A percentile compares a stretch with the other conserved stretches of the same genome.
phyloP scores from a whole-genome alignment of 2,113 vertebrate species.

The Lonchura striata region DNA sequence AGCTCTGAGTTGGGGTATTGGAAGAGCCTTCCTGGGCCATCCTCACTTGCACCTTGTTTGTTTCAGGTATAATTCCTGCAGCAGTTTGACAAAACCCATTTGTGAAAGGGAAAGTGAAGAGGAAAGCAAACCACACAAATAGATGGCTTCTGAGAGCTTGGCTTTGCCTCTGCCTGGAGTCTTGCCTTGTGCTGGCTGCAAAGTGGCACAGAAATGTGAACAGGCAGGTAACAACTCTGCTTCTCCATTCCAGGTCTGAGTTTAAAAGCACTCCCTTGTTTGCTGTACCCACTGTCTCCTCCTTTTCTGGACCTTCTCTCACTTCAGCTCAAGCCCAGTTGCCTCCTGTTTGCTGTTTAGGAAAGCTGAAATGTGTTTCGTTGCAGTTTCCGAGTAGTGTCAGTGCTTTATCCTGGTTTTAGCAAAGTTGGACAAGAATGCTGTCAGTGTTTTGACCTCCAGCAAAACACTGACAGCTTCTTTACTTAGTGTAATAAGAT shows the following conservation, averaged over 20 bases:
- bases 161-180: background rate
- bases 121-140: background rate
- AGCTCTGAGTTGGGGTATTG: background rate
- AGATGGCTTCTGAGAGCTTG: background rate
- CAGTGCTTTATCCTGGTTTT: background rate
- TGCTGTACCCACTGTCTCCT: background rate
- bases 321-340: background rate
- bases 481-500: background rate
- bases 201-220: background rate
- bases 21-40: background rate
- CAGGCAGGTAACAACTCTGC: background rate
- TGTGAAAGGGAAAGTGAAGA: background rate
- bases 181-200: background rate
- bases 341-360: background rate
- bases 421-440: background rate
- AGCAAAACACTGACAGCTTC: background rate
- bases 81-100: background rate
- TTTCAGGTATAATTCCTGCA: background rate
- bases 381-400: background rate
- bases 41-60: rapidly evolving
- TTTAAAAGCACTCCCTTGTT: background rate
- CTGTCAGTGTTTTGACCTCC: background rate
- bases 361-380: background rate
- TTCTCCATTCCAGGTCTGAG: background rate
- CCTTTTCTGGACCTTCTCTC: background rate